Percentiles rank a stretch among this genome's conserved stretches.
These are phyloP conservation scores for Cephus spinipes DNA, from an alignment of 2,888 invertebrate genomes.

Conservation along the genomic window DNA sequence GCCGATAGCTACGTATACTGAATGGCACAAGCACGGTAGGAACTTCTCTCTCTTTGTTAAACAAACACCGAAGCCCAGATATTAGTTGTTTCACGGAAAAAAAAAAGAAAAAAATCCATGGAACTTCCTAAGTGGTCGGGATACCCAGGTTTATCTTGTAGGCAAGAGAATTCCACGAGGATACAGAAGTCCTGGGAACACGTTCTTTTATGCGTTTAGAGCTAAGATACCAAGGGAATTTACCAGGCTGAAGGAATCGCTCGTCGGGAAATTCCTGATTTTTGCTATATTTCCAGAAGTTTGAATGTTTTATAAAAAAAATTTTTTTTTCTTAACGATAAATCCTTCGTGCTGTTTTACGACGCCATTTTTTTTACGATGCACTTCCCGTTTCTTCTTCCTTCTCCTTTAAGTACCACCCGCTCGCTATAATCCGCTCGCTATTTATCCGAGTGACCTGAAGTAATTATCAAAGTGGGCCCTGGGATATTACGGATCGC, in stretches of 20 bases:
- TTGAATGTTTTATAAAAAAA: background rate
- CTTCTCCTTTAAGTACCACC: background rate
- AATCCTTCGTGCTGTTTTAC: background rate
- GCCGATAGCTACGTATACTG: background rate
- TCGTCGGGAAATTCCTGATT: background rate
- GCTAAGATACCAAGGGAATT: background rate
- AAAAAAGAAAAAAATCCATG: background rate
- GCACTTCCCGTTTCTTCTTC: conserved; percentile 1
- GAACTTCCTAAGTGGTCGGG: background rate
- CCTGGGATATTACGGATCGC: background rate
- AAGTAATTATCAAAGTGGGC: background rate
- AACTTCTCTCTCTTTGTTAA: background rate
- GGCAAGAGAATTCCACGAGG: background rate
- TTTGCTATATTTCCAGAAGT: background rate
- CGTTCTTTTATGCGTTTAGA: background rate
- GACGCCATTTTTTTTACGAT: background rate
- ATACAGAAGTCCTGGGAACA: background rate
- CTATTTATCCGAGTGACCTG: background rate
- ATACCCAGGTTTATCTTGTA: background rate
- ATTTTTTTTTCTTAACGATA: too few species aligned
- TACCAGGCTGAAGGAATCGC: background rate
- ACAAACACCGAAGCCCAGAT: background rate
- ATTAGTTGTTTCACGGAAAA: background rate
- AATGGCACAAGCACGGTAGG: background rate
- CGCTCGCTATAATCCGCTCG: background rate